These are phyloP conservation scores for Halyomorpha halys DNA, from an alignment of 1,140 invertebrate genomes.

Conservation along the genomic window DNA sequence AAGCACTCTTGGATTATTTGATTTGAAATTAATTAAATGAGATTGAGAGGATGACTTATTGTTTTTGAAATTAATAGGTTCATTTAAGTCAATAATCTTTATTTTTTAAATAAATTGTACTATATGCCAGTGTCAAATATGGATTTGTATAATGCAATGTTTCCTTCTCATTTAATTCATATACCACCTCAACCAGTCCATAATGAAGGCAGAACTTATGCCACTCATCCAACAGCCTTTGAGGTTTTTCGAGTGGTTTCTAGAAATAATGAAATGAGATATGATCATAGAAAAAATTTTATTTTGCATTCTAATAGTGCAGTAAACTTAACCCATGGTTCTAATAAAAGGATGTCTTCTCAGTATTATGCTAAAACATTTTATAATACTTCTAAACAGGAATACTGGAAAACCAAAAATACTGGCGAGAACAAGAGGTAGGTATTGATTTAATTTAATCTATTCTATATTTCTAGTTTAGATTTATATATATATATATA, in stretches of 20 bases:
- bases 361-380: background rate
- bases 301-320: background rate
- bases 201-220: background rate
- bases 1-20: background rate
- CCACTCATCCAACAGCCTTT: background rate
- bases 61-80: background rate
- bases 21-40: background rate
- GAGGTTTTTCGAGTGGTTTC: background rate
- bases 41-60: background rate
- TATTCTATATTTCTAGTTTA: too few species aligned
- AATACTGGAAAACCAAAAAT: slow-evolving; percentile 9
- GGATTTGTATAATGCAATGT: slow-evolving; percentile 16
- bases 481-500: too few species aligned
- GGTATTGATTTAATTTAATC: too few species aligned
- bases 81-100: background rate
- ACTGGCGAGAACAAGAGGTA: background rate
- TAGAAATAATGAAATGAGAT: background rate
- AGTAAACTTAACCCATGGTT: background rate
- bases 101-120: background rate
- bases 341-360: background rate
- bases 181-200: slow-evolving; percentile 4
- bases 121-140: background rate
- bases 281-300: slow-evolving; percentile 4
- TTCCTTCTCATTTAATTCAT: slow-evolving; percentile 13
- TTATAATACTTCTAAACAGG: background rate